A percentile compares a stretch with the other conserved stretches of the same genome.
These are phyloP conservation scores for Lagodon rhomboides DNA, from an alignment of 2,797 vertebrate genomes.

Conservation along the genomic window DNA sequence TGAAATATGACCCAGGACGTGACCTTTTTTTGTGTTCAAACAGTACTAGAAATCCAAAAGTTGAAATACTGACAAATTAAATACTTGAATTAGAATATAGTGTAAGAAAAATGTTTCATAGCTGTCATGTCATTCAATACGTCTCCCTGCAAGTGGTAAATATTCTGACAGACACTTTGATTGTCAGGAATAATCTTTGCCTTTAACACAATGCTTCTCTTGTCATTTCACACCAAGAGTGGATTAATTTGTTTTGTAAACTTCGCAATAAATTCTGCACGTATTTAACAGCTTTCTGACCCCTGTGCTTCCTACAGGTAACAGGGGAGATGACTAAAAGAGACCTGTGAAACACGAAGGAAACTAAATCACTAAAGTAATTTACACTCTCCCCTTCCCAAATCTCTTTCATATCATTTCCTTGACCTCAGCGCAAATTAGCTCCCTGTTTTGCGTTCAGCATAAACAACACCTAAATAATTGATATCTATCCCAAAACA, in stretches of 20 bases:
- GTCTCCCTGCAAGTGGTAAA: neutral
- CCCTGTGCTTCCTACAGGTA: neutral
- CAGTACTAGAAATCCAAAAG: neutral
- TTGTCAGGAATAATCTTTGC: neutral
- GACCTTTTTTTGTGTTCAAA: neutral
- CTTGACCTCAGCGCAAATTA: slow-evolving; percentile 63
- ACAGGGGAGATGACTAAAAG: slow-evolving; percentile 23
- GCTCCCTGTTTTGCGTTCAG: slow-evolving; percentile 48
- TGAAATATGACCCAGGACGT: neutral
- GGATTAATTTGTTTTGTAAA: slow-evolving; percentile 17
- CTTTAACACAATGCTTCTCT: neutral
- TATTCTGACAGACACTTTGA: neutral
- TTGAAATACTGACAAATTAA: neutral
- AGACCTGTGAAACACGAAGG: slow-evolving; percentile 23
- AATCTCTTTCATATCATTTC: slow-evolving; percentile 45
- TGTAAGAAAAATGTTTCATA: neutral
- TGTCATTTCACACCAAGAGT: neutral
- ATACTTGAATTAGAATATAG: too few species aligned
- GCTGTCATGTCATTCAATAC: neutral
- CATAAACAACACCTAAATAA: slow-evolving; percentile 70
- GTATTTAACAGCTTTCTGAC: slow-evolving; percentile 30
- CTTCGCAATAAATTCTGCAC: slow-evolving; percentile 13
- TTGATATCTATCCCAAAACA: slow-evolving; percentile 57
- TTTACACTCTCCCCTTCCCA: slow-evolving; percentile 37
- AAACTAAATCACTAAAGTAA: slow-evolving; percentile 33